Evolutionary conservation across 2,797 vertebrate genomes (phyloP).

Genomic region (Pipistrellus pipistrellus): DNA sequence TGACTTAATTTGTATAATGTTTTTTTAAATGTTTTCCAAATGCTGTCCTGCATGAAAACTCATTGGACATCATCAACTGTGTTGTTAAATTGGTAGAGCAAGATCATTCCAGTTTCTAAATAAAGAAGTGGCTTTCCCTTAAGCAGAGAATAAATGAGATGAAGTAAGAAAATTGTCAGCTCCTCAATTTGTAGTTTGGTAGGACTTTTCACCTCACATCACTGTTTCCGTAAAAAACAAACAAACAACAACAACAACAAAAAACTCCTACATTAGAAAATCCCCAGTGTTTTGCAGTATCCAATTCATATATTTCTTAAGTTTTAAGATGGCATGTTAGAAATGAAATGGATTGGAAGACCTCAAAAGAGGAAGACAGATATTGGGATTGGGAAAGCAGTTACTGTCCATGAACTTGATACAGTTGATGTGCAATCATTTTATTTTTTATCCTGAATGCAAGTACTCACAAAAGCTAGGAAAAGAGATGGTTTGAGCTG

Average conservation of each 20-base stretch:
- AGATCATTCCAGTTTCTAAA: slow-evolving; percentile 6
- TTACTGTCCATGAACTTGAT: neutral
- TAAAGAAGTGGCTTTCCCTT: slow-evolving; percentile 10
- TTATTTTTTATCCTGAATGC: neutral
- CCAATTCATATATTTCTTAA: neutral
- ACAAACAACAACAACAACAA: neutral
- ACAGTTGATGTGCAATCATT: neutral
- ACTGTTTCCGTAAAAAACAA: neutral
- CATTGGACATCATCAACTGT: neutral
- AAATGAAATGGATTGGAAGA: neutral
- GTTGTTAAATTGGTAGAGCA: neutral
- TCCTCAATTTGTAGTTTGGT: neutral
- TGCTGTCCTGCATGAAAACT: neutral
- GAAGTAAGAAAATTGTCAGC: neutral
- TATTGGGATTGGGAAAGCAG: neutral
- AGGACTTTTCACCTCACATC: neutral
- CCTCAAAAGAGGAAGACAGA: neutral
- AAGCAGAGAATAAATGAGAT: neutral
- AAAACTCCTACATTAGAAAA: neutral
- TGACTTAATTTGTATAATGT: neutral
- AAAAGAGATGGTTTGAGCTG: neutral
- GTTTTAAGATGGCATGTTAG: neutral
- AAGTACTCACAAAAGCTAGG: neutral
- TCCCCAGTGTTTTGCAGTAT: neutral
- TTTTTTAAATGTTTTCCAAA: slow-evolving; percentile 12